Evolutionary conservation across 2,113 vertebrate genomes (phyloP).

Genomic region (Kryptolebias marmoratus): DNA sequence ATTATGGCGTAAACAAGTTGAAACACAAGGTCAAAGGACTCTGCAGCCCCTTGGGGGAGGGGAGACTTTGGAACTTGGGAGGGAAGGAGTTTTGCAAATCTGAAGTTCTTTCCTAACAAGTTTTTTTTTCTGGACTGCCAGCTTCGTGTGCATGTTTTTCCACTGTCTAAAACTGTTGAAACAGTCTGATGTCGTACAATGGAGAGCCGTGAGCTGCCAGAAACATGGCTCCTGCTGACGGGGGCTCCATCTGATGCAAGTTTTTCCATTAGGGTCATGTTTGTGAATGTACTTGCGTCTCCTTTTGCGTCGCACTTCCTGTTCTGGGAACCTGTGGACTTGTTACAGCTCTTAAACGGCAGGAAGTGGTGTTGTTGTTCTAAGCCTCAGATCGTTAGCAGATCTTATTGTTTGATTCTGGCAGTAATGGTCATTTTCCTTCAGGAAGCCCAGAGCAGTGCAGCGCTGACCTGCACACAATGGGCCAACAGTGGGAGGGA

Average conservation of each 20-base stretch:
- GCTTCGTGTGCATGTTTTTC: conserved; percentile 35
- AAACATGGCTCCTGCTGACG: conserved; percentile 18
- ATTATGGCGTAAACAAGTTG: conserved; percentile 46
- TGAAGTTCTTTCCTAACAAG: conserved; percentile 25
- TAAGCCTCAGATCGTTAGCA: conserved; percentile 75
- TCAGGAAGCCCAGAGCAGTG: conserved; percentile 79
- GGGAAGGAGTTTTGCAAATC: conserved; percentile 13
- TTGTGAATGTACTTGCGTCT: conserved; percentile 63
- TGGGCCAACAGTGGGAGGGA: conserved; percentile 63
- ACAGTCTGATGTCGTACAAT: conserved; percentile 6
- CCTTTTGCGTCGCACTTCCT: conserved; percentile 71
- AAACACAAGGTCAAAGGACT: conserved; percentile 56
- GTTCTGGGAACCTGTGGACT: conserved; percentile 63
- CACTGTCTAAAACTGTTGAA: conserved; percentile 26
- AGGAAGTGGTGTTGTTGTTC: conserved; percentile 80
- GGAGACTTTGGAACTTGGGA: conserved; percentile 28
- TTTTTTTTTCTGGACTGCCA: conserved; percentile 24
- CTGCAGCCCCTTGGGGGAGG: not conserved
- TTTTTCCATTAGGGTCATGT: conserved; percentile 59
- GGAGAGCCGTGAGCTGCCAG: conserved; percentile 1
- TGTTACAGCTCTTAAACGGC: conserved; percentile 68
- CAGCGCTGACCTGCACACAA: conserved; percentile 75
- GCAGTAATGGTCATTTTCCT: conserved; percentile 79
- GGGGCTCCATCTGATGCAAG: conserved; percentile 27
- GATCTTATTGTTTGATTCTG: conserved; percentile 83